phyloP scores from a whole-genome alignment of 1,140 invertebrate genomes.

The Asbolus verrucosus region DNA sequence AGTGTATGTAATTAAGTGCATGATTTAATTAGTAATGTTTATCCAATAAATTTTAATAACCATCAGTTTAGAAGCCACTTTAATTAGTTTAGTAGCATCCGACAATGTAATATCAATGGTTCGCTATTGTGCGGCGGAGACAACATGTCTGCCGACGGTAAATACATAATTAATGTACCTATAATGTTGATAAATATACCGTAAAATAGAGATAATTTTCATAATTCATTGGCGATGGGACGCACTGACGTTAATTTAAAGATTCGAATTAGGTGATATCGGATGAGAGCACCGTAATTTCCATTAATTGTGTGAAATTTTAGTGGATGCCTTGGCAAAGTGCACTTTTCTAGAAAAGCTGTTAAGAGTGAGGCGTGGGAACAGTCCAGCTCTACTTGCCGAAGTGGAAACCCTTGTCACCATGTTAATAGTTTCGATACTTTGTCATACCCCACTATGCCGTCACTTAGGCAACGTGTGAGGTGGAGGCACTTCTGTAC shows the following conservation, averaged over 20 bases:
- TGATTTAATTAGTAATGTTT: conserved; percentile 42
- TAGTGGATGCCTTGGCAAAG: conserved; percentile 23
- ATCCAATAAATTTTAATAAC: conserved; percentile 44
- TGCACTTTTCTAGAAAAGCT: conserved; percentile 40
- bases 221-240: conserved; percentile 11
- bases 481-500: conserved; percentile 14
- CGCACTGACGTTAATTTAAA: too few species aligned
- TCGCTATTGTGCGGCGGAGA: conserved; percentile 26
- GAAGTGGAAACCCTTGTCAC: conserved; percentile 52
- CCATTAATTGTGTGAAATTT: conserved; percentile 33
- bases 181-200: conserved; percentile 31
- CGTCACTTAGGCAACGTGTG: conserved; percentile 33
- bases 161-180: conserved; percentile 18
- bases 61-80: conserved; percentile 39
- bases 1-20: conserved; percentile 30
- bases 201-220: conserved; percentile 25
- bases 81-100: conserved; percentile 40
- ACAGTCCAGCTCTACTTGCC: conserved; percentile 50
- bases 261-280: conserved; percentile 1
- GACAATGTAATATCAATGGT: conserved; percentile 33
- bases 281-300: conserved; percentile 28
- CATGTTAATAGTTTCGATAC: conserved; percentile 53
- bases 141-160: conserved; percentile 20
- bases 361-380: conserved; percentile 54
- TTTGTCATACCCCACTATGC: conserved; percentile 49